phyloP scores from a whole-genome alignment of 2,888 invertebrate species.

The Ornithoptera priamus region DNA sequence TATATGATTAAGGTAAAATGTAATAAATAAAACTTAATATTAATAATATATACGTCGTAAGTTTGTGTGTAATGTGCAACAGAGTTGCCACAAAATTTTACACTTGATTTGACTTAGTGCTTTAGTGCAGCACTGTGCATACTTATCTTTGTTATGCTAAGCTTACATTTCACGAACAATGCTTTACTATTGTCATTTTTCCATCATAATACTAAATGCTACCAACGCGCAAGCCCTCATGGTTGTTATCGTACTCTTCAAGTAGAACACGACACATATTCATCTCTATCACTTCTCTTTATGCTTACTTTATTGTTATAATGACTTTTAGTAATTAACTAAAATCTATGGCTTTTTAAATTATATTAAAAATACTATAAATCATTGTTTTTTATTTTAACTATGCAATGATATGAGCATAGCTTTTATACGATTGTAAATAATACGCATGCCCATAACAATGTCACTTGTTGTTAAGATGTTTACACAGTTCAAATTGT shows the following conservation, averaged over 20 bases:
- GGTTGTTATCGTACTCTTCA: constrained; percentile 24
- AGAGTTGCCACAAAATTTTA: not conserved
- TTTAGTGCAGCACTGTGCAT: constrained; percentile 3
- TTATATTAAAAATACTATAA: not conserved
- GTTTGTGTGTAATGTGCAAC: not conserved
- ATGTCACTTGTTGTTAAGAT: no score
- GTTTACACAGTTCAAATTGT: no score
- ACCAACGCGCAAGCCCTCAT: constrained; percentile 23
- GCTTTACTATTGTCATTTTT: constrained; percentile 27
- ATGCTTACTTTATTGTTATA: constrained; percentile 5
- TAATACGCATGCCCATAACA: no score
- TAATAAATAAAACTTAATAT: not conserved
- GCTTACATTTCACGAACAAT: constrained; percentile 19
- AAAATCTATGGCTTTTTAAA: not conserved
- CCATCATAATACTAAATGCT: constrained; percentile 24
- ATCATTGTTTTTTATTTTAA: no score
- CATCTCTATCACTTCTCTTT: constrained; percentile 18
- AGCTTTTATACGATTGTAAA: no score
- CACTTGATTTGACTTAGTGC: not conserved
- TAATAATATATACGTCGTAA: not conserved
- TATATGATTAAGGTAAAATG: no score
- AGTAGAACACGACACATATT: constrained; percentile 24
- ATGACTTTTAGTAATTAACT: constrained; percentile 6
- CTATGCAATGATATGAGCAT: no score
- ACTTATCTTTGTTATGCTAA: constrained; percentile 24